Evolutionary conservation across 2,797 vertebrate species (phyloP), one percentile per base, ranked within the genome.

Genomic region (Delichon dasypus): DNA sequence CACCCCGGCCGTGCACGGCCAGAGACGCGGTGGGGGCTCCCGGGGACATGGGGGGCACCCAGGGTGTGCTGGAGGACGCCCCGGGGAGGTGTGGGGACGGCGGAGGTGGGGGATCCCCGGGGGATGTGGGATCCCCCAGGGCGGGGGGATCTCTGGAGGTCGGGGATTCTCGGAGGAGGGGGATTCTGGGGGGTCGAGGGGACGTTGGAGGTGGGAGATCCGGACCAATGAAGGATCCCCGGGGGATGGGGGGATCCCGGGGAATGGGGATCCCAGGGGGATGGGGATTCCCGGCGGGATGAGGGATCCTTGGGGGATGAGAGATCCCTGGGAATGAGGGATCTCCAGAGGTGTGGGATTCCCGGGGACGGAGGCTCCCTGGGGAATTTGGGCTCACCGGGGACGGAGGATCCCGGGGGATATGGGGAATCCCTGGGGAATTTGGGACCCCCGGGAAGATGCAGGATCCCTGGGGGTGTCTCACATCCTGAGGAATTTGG

Each of bases 81-180:
- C 7, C 13, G 16, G 38, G 11, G 47, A 1, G 2, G 8, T 10
- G 38, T 10, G 50, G 34, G 50, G 50, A 18, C 2, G n/a, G 2
- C 15, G 11, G 47, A 54, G 20, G 9, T 30, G n/a, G 16, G 25
- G 57, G 25, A n/a, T 40, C 16, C 21, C 21, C 26, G 14, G 12
- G 48, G 26, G 1, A 25, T 65, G 48, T 2, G 75, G 64, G 44
- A 5, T 29, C 45, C 16, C 25, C 7, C 18, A 4, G 13, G 29
- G 29, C 7, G 2, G 8, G 40, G 19, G n/a, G 38, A 7, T 21
- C n/a, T 47, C 64, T n/a, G 54, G 45, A 20, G 38, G 26, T 67
- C 13, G 23, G 11, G 13, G 29, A 25, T 38, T 3, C n/a, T 17
- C 38, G 27, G 61, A 12, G 21, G 55, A 30, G 11, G 21, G 32